phyloP scores from a whole-genome alignment of 2,113 vertebrate species.

The Alethe diademata region DNA sequence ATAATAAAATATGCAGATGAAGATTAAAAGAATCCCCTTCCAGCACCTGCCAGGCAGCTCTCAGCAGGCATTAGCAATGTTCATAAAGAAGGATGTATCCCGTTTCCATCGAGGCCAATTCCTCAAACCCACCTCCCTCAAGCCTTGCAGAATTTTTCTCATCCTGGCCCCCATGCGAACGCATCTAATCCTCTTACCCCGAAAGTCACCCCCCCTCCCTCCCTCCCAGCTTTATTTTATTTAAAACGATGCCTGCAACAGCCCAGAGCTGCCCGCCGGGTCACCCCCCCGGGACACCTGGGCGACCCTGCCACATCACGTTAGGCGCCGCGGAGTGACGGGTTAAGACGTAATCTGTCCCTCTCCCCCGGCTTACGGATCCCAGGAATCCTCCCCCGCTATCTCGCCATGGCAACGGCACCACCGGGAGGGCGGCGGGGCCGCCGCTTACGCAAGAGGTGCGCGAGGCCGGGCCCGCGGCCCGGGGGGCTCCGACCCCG shows the following conservation, averaged over 20 bases:
- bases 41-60: not conserved
- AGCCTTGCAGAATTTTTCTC: not conserved
- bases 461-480: slow-evolving; percentile 49
- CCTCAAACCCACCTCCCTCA: not conserved
- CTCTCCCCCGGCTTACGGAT: slow-evolving; percentile 41
- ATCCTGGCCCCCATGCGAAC: not conserved
- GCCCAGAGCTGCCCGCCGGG: slow-evolving; percentile 17
- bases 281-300: slow-evolving; percentile 65
- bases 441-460: slow-evolving; percentile 81
- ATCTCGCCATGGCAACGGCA: slow-evolving; percentile 89
- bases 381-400: slow-evolving; percentile 77
- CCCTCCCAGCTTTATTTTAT: not conserved
- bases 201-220: not conserved
- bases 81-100: not conserved
- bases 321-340: slow-evolving; percentile 62
- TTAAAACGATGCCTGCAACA: slow-evolving; percentile 28
- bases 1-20: not conserved
- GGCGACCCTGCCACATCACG: slow-evolving; percentile 62
- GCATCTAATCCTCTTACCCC: slow-evolving; percentile 8
- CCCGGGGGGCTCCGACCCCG: not conserved
- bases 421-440: slow-evolving; percentile 74
- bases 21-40: not conserved
- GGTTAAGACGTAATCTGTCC: slow-evolving; percentile 59
- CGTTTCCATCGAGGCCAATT: not conserved
- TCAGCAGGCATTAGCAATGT: not conserved